phyloP scores from a whole-genome alignment of 2,113 vertebrate species.

The Chloebia gouldiae region DNA sequence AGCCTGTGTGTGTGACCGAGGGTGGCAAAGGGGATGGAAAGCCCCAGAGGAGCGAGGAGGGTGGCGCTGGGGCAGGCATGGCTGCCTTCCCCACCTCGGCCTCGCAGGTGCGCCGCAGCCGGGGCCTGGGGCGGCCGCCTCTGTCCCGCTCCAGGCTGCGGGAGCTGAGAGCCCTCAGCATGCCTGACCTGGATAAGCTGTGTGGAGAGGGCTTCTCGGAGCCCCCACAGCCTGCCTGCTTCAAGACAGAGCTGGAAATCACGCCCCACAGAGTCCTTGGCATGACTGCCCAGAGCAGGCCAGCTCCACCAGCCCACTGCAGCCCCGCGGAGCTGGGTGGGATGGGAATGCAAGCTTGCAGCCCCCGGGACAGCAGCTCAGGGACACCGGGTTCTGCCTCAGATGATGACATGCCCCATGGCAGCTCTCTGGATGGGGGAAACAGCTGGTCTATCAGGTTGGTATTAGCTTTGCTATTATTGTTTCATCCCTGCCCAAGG shows the following conservation, averaged over 20 bases:
- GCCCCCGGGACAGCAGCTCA: neutral
- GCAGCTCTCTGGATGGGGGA: neutral
- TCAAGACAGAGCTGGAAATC: slow-evolving; percentile 78
- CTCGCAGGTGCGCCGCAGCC: slow-evolving; percentile 64
- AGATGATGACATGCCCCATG: neutral
- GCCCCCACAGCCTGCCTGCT: neutral
- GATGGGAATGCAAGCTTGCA: neutral
- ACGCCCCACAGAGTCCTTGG: neutral
- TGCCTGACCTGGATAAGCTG: slow-evolving; percentile 91
- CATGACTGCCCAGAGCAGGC: neutral
- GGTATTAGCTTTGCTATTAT: neutral
- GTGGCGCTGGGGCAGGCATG: fast-evolving
- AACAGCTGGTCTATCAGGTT: slow-evolving; percentile 88
- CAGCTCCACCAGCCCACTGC: fast-evolving
- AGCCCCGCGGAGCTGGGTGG: fast-evolving
- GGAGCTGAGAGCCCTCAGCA: slow-evolving; percentile 89
- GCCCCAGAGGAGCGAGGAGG: neutral
- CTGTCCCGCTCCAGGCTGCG: slow-evolving; percentile 80
- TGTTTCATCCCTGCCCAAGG: fast-evolving
- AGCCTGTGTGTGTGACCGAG: fast-evolving
- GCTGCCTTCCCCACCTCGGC: neutral
- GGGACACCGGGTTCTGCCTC: neutral
- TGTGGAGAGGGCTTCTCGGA: slow-evolving; percentile 75
- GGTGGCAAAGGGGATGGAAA: neutral
- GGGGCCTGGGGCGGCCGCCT: slow-evolving; percentile 52